phyloP scores from a whole-genome alignment of 2,797 vertebrate species.

The Petrocephalus sullivani region DNA sequence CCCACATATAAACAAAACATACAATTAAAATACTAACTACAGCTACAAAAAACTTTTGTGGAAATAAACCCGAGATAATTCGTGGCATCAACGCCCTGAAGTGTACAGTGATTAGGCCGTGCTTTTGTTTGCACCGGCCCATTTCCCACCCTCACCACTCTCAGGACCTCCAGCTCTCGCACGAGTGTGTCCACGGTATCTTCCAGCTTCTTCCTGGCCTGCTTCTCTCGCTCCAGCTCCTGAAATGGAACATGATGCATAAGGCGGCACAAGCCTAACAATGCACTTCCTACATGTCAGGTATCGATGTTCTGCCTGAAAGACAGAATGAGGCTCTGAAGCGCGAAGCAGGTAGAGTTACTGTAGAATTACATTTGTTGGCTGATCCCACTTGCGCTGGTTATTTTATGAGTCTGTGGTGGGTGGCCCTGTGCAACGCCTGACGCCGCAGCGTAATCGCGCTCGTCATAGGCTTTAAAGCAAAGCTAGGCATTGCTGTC shows the following conservation, averaged over 20 bases:
- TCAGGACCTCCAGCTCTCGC: constrained; percentile 61
- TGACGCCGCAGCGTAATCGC: neutral
- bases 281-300: neutral
- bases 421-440: neutral
- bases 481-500: neutral
- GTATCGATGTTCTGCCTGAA: neutral
- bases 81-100: neutral
- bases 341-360: neutral
- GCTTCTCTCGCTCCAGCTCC: constrained; percentile 59
- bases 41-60: neutral
- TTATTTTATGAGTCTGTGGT: neutral
- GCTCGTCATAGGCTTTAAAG: neutral
- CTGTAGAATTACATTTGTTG: neutral
- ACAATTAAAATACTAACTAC: neutral
- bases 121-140: neutral
- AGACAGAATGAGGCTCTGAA: neutral
- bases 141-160: constrained; percentile 49
- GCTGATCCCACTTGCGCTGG: neutral
- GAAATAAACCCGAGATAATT: neutral
- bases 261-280: neutral
- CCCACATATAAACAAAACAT: neutral
- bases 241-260: constrained; percentile 27
- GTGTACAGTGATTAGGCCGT: neutral
- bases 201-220: constrained; percentile 58
- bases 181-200: constrained; percentile 48